A percentile compares a stretch with the other conserved stretches of the same genome.
Evolutionary conservation across 2,888 invertebrate species (phyloP).

Genomic region (Hyles lineata): DNA sequence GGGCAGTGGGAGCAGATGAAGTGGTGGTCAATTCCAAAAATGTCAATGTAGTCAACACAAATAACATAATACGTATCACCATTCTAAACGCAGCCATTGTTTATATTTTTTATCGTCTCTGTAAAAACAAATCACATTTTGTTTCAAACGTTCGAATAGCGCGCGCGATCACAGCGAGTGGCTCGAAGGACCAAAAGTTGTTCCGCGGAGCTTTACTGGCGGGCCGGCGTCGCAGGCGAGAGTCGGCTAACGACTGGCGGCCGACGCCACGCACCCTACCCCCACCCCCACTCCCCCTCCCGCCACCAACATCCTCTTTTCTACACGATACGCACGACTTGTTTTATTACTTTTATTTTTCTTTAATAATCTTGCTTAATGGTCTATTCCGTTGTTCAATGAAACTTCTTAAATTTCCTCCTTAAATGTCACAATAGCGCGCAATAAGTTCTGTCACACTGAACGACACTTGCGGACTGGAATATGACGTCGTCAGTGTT

Average conservation of each 20-base stretch:
- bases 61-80: constrained; percentile 46
- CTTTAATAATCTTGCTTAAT: constrained; percentile 80
- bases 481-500: constrained; percentile 5
- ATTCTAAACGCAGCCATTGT: constrained; percentile 56
- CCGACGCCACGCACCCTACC: constrained; percentile 55
- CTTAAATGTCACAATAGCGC: constrained; percentile 55
- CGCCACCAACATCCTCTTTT: constrained; percentile 61
- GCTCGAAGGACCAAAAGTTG: constrained; percentile 51
- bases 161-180: constrained; percentile 42
- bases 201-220: constrained; percentile 28
- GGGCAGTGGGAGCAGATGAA: neutral
- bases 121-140: constrained; percentile 52
- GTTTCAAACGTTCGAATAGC: constrained; percentile 35
- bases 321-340: constrained; percentile 73
- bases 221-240: constrained; percentile 44
- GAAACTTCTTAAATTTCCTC: constrained; percentile 71
- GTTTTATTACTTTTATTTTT: constrained; percentile 81
- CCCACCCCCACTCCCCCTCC: constrained; percentile 56
- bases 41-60: constrained; percentile 52
- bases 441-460: constrained; percentile 51
- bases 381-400: constrained; percentile 73
- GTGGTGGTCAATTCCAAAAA: constrained; percentile 40
- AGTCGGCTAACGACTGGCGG: constrained; percentile 65
- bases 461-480: constrained; percentile 29
- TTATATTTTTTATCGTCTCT: constrained; percentile 15